A percentile compares a stretch with the other conserved stretches of the same genome.
phyloP scores from a whole-genome alignment of 2,797 vertebrate species.

The Apogon talboti region DNA sequence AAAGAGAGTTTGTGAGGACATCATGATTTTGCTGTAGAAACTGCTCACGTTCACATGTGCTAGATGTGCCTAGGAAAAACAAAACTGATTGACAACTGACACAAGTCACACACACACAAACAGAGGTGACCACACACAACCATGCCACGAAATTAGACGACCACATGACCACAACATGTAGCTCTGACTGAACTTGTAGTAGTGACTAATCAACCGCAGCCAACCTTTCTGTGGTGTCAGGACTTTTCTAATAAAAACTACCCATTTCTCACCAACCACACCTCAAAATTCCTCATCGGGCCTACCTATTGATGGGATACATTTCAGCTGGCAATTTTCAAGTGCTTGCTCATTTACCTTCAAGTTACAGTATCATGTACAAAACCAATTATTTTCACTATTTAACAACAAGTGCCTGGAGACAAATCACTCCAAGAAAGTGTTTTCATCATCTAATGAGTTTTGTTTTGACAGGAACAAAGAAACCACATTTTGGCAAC shows the following conservation, averaged over 20 bases:
- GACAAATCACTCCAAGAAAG: constrained; percentile 1
- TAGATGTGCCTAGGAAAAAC: constrained; percentile 20
- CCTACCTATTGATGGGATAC: constrained; percentile 17
- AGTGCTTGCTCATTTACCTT: constrained; percentile 1
- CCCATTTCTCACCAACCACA: constrained; percentile 7
- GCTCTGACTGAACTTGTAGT: constrained; percentile 3
- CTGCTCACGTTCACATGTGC: neutral
- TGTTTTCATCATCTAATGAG: constrained; percentile 2
- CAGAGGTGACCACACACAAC: constrained; percentile 62
- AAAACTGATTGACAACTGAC: constrained; percentile 41
- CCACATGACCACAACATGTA: constrained; percentile 58
- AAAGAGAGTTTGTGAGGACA: neutral
- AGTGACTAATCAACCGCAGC: constrained; percentile 10
- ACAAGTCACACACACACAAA: constrained; percentile 58
- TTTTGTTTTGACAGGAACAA: neutral
- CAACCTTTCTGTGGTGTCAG: neutral
- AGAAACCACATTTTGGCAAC: no score
- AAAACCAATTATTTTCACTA: constrained; percentile 11
- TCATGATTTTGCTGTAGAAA: neutral
- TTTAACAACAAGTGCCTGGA: neutral
- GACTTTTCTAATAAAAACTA: constrained; percentile 2
- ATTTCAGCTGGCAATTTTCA: constrained; percentile 16
- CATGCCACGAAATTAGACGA: constrained; percentile 68
- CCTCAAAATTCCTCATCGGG: constrained; percentile 7
- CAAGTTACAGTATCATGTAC: neutral